These are phyloP conservation scores for Spodoptera litura DNA, from an alignment of 1,140 invertebrate species.

Conservation along the genomic window DNA sequence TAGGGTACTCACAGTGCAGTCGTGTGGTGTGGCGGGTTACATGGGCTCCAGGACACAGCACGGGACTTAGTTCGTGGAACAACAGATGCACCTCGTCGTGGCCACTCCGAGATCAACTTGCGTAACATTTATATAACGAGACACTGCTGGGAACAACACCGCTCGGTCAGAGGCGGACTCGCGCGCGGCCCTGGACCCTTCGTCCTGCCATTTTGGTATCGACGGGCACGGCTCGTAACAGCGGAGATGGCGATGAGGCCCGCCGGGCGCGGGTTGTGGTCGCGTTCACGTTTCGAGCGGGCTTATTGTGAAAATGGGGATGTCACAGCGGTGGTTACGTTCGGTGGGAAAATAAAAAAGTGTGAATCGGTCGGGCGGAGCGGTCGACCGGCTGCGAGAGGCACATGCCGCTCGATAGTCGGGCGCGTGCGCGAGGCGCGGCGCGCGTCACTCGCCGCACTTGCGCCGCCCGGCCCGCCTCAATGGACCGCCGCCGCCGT, in stretches of 20 bases:
- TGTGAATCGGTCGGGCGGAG: conserved; percentile 78
- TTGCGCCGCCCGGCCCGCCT: conserved; percentile 66
- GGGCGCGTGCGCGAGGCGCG: conserved; percentile 78
- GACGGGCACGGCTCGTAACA: conserved; percentile 45
- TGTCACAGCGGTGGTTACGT: conserved; percentile 67
- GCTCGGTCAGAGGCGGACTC: conserved; percentile 68
- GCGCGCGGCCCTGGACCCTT: conserved; percentile 60
- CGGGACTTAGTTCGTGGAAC: conserved; percentile 59
- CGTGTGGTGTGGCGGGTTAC: conserved; percentile 67
- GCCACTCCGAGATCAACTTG: conserved; percentile 73
- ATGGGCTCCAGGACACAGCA: conserved; percentile 73
- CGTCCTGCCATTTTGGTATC: conserved; percentile 79
- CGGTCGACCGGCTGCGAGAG: conserved; percentile 77
- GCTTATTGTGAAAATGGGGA: conserved; percentile 65
- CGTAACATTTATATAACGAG: conserved; percentile 83
- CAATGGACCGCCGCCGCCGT: conserved; percentile 69
- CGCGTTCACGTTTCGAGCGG: conserved; percentile 49
- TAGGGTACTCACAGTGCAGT: conserved; percentile 71
- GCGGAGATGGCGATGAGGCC: conserved; percentile 47
- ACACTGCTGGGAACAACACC: conserved; percentile 66
- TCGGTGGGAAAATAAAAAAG: conserved; percentile 82
- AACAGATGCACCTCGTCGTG: conserved; percentile 69
- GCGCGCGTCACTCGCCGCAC: conserved; percentile 75
- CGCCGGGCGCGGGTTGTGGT: conserved; percentile 50
- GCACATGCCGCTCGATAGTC: conserved; percentile 83